Evolutionary conservation across 1,140 invertebrate species (phyloP).

Genomic region (Cotesia chilonis): DNA sequence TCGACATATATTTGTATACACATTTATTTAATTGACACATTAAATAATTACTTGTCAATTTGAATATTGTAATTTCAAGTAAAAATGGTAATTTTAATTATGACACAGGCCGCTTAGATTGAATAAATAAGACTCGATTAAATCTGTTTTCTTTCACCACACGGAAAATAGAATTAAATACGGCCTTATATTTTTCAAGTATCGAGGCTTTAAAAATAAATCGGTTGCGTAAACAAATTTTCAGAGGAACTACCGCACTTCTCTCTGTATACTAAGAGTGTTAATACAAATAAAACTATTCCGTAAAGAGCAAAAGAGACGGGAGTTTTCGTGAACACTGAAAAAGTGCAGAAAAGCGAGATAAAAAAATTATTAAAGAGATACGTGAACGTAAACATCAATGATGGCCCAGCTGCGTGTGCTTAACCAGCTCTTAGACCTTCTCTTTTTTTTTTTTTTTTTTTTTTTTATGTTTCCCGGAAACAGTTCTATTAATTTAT

Average conservation of each 20-base stretch:
- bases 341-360: conserved; percentile 9
- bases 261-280: neutral
- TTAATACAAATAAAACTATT: neutral
- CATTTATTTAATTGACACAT: too few relatives aligned
- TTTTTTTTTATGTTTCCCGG: conserved; percentile 32
- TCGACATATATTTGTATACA: too few relatives aligned
- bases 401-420: neutral
- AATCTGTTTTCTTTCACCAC: conserved; percentile 24
- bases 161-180: conserved; percentile 41
- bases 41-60: conserved; percentile 2
- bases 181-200: conserved; percentile 27
- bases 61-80: neutral
- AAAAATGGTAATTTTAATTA: conserved; percentile 12
- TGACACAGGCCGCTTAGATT: conserved; percentile 37
- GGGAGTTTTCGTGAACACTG: conserved; percentile 17
- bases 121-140: conserved; percentile 53
- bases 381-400: conserved; percentile 8
- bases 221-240: conserved; percentile 53
- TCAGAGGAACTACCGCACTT: conserved; percentile 20
- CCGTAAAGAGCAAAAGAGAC: conserved; percentile 16
- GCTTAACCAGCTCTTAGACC: neutral
- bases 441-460: conserved; percentile 15
- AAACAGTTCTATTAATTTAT: conserved; percentile 37
- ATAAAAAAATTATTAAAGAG: neutral
- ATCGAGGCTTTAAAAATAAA: conserved; percentile 49